Conservation (phyloP, 2,113 vertebrate species). For the Electrona antarctica region DNA sequence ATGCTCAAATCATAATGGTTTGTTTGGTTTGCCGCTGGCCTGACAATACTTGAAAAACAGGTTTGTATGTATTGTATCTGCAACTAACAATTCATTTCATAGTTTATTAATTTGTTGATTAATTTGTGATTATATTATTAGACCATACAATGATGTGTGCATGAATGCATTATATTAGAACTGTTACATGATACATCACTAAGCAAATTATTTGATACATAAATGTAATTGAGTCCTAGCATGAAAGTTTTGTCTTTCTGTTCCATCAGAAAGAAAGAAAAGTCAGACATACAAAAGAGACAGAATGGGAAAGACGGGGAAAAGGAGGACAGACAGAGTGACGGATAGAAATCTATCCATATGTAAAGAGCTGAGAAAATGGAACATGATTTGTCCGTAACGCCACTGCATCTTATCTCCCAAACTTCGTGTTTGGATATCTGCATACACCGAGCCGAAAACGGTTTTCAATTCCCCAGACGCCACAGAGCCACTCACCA, state of each 20-base stretch:
- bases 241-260: not conserved
- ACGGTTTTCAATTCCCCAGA: conserved; percentile 26
- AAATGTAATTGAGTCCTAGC: no score
- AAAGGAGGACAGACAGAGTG: not conserved
- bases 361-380: conserved; percentile 20
- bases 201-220: no score
- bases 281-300: not conserved
- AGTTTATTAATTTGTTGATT: no score
- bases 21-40: conserved; percentile 38
- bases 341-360: conserved; percentile 21
- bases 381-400: conserved; percentile 21
- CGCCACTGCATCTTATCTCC: conserved; percentile 16
- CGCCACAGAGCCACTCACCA: conserved; percentile 6
- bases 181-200: no score
- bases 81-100: no score
- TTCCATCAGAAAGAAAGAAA: not conserved
- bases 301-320: conserved; percentile 2
- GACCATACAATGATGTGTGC: conserved; percentile 53
- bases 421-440: conserved; percentile 9
- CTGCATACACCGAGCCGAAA: conserved; percentile 4
- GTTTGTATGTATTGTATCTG: no score
- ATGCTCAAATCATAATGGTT: conserved; percentile 36
- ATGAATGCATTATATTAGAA: not conserved
- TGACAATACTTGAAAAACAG: conserved; percentile 55
- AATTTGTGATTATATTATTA: no score